Evolutionary conservation across 2,797 vertebrate species (phyloP), one percentile per base, ranked within the genome.

Genomic region (Sphenopsis melanotis): DNA sequence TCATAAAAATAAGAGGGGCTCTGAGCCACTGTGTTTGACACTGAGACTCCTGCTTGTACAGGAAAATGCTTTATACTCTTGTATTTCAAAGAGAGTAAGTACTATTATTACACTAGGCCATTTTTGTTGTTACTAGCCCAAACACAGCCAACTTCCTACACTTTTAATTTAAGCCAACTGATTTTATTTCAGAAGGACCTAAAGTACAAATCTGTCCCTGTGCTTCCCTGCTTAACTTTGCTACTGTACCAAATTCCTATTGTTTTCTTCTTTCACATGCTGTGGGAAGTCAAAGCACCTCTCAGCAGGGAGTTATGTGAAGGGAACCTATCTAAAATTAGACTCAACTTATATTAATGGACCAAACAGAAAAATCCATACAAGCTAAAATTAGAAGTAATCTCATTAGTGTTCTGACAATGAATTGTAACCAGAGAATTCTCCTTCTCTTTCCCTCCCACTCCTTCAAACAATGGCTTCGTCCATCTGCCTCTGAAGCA

Each of bases 321-420:
- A 85, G 81, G 65, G 94, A 92, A 94, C 27, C 47, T 56, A 41
- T 41, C 85, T 95, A 92, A 95, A 95, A 93, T 89, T 94, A 95
- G 85, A 95, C 61, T 70, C 68, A 90, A 52, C 71, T 83, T 81
- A 83, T 64, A 91, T 87, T 95, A 96, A 91, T 37, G 75, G 49
- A 83, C 74, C 76, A 94, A 96, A 96, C 44, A 95, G 87, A 93
- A 95, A 91, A 94, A 94, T 82, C 44, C 21, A 55, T 37, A 30
- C 6, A n/a, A 87, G 46, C 87, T 95, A 96, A 95, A 95, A 90
- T 93, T 87, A 96, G 87, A 94, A 80, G 24, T n/a, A 84, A 96
- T 76, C 78, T 90, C 94, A 90, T 92, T 75, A 90, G 85, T 37
- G 80, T 71, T 66, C 82, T 90, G 87, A 95, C 71, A 94, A 64